A percentile compares a stretch with the other conserved stretches of the same genome.
phyloP scores from a whole-genome alignment of 2,888 invertebrate genomes.

The Caradrina kadenii region DNA sequence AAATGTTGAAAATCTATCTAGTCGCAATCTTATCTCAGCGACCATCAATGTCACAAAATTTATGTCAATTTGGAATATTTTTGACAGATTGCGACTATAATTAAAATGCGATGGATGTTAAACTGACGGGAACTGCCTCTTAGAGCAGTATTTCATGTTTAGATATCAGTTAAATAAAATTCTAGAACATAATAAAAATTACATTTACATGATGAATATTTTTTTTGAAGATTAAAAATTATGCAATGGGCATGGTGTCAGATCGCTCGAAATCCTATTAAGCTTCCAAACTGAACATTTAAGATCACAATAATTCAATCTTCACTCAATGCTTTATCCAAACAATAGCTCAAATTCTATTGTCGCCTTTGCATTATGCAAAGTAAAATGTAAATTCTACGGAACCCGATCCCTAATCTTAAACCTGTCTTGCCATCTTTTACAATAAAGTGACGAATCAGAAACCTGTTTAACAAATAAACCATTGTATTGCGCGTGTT shows the following conservation, averaged over 20 bases:
- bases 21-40: too few species aligned
- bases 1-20: background rate
- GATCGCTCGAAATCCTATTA: background rate
- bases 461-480: conserved; percentile 55
- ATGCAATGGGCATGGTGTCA: background rate
- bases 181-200: too few species aligned
- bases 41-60: too few species aligned
- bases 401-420: conserved; percentile 35
- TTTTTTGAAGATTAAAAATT: too few species aligned
- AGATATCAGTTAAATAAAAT: too few species aligned
- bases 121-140: too few species aligned
- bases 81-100: too few species aligned
- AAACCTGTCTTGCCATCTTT: conserved; percentile 13
- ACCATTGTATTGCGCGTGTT: conserved; percentile 58
- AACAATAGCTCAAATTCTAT: background rate
- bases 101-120: too few species aligned
- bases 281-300: conserved; percentile 2
- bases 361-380: background rate
- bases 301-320: background rate
- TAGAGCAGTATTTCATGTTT: too few species aligned
- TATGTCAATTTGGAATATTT: too few species aligned
- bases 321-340: background rate
- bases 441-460: conserved; percentile 59
- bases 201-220: too few species aligned
- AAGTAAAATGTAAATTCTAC: conserved; percentile 7